A percentile compares a stretch with the other conserved stretches of the same genome.
phyloP scores from a whole-genome alignment of 2,113 vertebrate genomes.

The Pluvianellus socialis region DNA sequence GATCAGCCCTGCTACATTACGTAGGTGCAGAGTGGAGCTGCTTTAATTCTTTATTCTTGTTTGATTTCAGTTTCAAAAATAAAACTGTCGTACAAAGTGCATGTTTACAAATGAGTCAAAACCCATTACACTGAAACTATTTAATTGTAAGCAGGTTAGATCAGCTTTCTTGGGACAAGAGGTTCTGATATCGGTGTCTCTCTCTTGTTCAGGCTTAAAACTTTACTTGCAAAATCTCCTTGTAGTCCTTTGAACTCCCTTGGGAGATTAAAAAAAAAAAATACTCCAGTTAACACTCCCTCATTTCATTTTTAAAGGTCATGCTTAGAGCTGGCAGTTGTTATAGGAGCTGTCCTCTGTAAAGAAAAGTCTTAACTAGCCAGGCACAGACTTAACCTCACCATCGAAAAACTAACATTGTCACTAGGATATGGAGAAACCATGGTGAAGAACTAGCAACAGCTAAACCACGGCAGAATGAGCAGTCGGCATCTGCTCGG shows the following conservation, averaged over 20 bases:
- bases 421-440: slow-evolving; percentile 85
- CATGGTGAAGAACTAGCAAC: slow-evolving; percentile 82
- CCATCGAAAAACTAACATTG: slow-evolving; percentile 81
- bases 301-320: slow-evolving; percentile 67
- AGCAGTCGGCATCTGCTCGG: slow-evolving; percentile 76
- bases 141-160: slow-evolving; percentile 23
- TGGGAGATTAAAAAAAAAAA: slow-evolving; percentile 25
- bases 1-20: background rate
- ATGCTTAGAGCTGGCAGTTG: slow-evolving; percentile 68
- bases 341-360: slow-evolving; percentile 70
- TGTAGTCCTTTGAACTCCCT: slow-evolving; percentile 45
- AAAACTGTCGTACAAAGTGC: background rate
- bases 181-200: slow-evolving; percentile 15
- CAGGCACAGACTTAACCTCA: slow-evolving; percentile 73
- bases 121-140: background rate
- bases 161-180: background rate
- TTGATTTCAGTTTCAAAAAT: background rate
- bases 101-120: background rate
- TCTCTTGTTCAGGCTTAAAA: slow-evolving; percentile 47
- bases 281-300: slow-evolving; percentile 52
- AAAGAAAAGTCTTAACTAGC: slow-evolving; percentile 74
- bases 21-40: background rate
- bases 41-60: background rate
- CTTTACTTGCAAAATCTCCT: slow-evolving; percentile 33
- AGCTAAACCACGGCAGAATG: slow-evolving; percentile 67